Evolutionary conservation across 2,113 vertebrate species (phyloP).

Genomic region (Menidia beryllina): DNA sequence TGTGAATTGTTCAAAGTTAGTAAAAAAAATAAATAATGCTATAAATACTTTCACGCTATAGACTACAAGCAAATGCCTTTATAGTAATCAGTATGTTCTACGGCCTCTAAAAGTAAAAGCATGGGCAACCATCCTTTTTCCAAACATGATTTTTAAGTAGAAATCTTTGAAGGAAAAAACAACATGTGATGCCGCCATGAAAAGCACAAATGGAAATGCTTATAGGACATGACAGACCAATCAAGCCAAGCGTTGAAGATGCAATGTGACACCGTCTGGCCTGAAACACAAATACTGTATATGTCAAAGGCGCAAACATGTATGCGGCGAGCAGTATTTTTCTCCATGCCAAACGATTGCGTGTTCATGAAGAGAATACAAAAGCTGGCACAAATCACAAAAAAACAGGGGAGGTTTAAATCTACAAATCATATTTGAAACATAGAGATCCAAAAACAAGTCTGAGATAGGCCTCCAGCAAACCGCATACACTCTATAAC

Average conservation of each 20-base stretch:
- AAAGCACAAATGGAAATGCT: conserved; percentile 2
- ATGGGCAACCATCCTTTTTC: neutral
- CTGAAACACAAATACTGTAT: conserved; percentile 15
- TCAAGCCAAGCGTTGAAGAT: conserved; percentile 25
- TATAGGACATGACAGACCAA: neutral
- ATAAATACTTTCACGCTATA: neutral
- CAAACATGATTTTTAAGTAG: neutral
- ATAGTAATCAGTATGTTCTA: neutral
- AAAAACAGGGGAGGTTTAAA: neutral
- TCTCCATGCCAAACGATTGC: neutral
- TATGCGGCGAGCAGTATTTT: conserved; percentile 2
- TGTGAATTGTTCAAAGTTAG: neutral
- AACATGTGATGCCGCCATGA: neutral
- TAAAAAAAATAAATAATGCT: too few species aligned
- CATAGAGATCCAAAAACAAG: neutral
- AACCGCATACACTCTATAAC: neutral
- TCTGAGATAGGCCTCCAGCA: conserved; percentile 15
- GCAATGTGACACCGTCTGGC: conserved; percentile 23
- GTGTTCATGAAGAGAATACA: neutral
- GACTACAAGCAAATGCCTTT: neutral
- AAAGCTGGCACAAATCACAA: neutral
- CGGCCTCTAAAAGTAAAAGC: neutral
- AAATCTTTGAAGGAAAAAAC: neutral
- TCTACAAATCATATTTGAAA: neutral
- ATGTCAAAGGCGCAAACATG: conserved; percentile 18